These are phyloP conservation scores for Sycobia sp. DNA, from an alignment of 1,140 invertebrate species.

Conservation along the genomic window DNA sequence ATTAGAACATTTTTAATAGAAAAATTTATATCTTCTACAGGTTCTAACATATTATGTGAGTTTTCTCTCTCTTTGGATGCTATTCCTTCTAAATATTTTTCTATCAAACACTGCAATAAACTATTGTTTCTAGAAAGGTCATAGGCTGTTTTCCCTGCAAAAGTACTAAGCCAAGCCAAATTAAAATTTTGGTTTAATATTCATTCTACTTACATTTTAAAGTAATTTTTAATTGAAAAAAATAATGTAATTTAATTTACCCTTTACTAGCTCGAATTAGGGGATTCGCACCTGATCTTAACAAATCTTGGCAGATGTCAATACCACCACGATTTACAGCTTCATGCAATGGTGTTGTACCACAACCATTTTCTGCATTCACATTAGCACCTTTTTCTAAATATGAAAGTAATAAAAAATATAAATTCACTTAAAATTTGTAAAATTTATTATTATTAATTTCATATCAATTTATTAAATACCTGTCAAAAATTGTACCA, in stretches of 20 bases:
- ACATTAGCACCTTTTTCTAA: slow-evolving; percentile 63
- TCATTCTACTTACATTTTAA: too few relatives aligned
- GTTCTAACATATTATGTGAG: slow-evolving; percentile 46
- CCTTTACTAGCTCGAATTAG: slow-evolving; percentile 64
- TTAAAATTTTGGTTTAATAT: slow-evolving; percentile 7
- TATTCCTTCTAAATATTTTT: slow-evolving; percentile 47
- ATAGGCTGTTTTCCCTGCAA: slow-evolving; percentile 57
- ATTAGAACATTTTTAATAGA: slow-evolving; percentile 48
- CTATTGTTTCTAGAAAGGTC: slow-evolving; percentile 62
- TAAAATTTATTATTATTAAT: slow-evolving; percentile 17
- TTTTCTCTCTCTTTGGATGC: slow-evolving; percentile 49
- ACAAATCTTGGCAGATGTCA: slow-evolving; percentile 64
- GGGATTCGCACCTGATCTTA: slow-evolving; percentile 66
- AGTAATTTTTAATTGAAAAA: too few relatives aligned
- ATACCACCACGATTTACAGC: slow-evolving; percentile 66
- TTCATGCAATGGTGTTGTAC: slow-evolving; percentile 70
- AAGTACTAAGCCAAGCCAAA: slow-evolving; percentile 51
- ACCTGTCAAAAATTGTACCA: slow-evolving; percentile 67
- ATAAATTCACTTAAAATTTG: slow-evolving; percentile 30
- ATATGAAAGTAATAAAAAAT: slow-evolving; percentile 34
- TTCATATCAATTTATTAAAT: slow-evolving; percentile 61
- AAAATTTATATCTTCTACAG: slow-evolving; percentile 47
- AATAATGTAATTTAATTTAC: slow-evolving; percentile 44
- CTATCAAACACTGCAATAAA: slow-evolving; percentile 56
- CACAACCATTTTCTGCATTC: slow-evolving; percentile 65